These are phyloP conservation scores for Clupea harengus DNA, from an alignment of 2,113 vertebrate species.

Conservation along the genomic window DNA sequence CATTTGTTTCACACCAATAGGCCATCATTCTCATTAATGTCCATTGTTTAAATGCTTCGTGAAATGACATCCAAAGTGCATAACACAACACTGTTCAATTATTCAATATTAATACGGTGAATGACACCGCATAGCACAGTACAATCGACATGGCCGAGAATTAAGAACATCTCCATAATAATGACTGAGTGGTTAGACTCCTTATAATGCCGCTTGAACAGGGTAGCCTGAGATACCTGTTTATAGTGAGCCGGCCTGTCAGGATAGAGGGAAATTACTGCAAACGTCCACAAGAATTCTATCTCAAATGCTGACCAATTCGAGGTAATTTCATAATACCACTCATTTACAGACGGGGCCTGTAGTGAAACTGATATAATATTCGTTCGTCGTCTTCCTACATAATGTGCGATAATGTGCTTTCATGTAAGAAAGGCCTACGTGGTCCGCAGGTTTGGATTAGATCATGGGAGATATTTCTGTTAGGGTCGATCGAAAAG, in stretches of 20 bases:
- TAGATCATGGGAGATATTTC: background rate
- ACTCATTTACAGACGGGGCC: background rate
- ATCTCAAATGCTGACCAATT: background rate
- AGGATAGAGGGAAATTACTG: constrained; percentile 12
- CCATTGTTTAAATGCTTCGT: background rate
- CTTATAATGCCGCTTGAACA: background rate
- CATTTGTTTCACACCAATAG: background rate
- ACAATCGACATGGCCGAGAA: background rate
- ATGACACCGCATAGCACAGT: background rate
- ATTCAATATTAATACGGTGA: background rate
- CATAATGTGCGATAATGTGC: constrained; percentile 4
- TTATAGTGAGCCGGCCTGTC: constrained; percentile 14
- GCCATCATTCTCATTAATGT: background rate
- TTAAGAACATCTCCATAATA: constrained; percentile 12
- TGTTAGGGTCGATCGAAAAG: constrained; percentile 15
- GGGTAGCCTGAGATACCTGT: constrained; percentile 14
- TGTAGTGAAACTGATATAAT: background rate
- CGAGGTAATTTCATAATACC: background rate
- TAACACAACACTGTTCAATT: background rate
- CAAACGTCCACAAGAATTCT: constrained; percentile 8
- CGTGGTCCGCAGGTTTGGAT: constrained; percentile 7
- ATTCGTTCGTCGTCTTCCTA: constrained; percentile 6
- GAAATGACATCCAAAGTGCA: background rate
- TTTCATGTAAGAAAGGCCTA: background rate
- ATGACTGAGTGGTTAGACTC: background rate